These are phyloP conservation scores for Columba livia DNA, from an alignment of 2,113 vertebrate genomes.

Conservation along the genomic window DNA sequence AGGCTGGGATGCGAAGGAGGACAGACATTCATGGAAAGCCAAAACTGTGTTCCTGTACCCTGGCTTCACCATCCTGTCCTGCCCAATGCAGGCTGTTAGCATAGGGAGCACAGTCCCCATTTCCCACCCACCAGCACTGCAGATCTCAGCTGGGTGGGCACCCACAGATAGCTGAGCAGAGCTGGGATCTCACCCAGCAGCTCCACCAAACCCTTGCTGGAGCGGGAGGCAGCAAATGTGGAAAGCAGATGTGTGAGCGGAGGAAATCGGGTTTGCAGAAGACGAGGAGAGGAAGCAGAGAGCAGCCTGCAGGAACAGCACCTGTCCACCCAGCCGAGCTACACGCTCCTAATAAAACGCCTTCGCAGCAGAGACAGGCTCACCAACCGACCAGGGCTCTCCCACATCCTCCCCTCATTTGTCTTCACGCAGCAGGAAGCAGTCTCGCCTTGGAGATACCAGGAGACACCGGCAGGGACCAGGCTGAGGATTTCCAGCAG, in stretches of 20 bases:
- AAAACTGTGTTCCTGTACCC: fast-evolving
- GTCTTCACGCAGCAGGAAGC: not conserved
- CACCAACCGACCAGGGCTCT: not conserved
- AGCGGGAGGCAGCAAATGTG: not conserved
- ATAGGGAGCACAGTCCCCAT: fast-evolving
- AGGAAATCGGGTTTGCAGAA: not conserved
- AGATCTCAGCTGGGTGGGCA: not conserved
- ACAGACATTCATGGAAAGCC: not conserved
- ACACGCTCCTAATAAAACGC: fast-evolving
- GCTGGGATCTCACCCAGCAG: not conserved
- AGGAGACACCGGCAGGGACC: not conserved
- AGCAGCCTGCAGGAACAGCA: not conserved
- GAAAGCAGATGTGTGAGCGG: not conserved
- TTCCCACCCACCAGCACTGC: not conserved
- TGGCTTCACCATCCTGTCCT: not conserved
- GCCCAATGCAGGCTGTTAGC: fast-evolving
- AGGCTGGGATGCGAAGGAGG: not conserved
- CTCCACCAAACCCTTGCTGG: not conserved
- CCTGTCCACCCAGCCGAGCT: not conserved
- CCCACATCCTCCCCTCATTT: not conserved
- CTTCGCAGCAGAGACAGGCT: not conserved
- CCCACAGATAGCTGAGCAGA: not conserved
- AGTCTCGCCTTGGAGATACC: not conserved
- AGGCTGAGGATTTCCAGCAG: not conserved
- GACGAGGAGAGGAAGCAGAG: not conserved